Percentiles rank a stretch among this genome's conserved stretches.
Conservation (phyloP, 2,113 vertebrate genomes). For the Dolichallabes microphthalmus region DNA sequence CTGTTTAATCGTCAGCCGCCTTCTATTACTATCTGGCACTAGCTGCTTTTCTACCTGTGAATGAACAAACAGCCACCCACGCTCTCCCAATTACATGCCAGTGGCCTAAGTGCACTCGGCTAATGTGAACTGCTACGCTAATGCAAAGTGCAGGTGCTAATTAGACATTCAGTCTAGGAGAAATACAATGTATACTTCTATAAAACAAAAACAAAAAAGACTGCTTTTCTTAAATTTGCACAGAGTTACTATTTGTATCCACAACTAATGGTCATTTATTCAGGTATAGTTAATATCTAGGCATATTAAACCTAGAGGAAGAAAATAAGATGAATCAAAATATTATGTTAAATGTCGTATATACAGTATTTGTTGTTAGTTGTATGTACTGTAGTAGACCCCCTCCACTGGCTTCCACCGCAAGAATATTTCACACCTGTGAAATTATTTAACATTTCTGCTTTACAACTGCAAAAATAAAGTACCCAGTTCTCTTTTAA, state of each 20-base stretch:
- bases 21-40: not conserved
- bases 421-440: no score
- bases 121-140: conserved; percentile 9
- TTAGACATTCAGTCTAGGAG: not conserved
- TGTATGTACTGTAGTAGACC: no score
- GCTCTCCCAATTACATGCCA: conserved; percentile 13
- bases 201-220: no score
- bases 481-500: no score
- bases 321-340: not conserved
- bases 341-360: not conserved
- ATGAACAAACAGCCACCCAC: conserved; percentile 18
- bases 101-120: not conserved
- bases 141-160: conserved; percentile 41
- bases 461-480: no score
- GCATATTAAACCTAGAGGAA: not conserved
- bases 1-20: conserved; percentile 22
- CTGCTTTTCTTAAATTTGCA: not conserved
- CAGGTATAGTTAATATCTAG: not conserved
- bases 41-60: conserved; percentile 27
- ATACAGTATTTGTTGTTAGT: no score
- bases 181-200: not conserved
- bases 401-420: no score
- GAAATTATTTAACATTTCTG: no score
- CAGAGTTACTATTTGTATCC: not conserved
- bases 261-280: not conserved